phyloP scores from a whole-genome alignment of 2,888 invertebrate genomes.

The Adineta ricciae region DNA sequence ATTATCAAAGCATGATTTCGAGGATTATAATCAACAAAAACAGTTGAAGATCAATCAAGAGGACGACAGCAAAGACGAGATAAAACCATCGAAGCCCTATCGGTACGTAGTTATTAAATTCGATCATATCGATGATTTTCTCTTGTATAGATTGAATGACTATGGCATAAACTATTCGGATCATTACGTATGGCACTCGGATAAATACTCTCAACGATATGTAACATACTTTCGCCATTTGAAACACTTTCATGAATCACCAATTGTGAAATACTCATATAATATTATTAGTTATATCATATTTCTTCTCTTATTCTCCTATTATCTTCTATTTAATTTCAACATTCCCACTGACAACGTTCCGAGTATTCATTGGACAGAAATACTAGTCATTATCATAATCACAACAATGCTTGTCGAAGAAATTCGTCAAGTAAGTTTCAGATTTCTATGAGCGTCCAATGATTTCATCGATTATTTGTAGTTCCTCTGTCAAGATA shows the following conservation, averaged over 20 bases:
- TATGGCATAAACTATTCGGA: background rate
- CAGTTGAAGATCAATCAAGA: background rate
- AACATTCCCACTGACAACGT: conserved; percentile 36
- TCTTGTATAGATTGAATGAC: background rate
- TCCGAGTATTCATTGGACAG: conserved; percentile 35
- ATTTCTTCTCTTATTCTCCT: conserved; percentile 44
- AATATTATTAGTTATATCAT: conserved; percentile 39
- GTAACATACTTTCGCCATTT: background rate
- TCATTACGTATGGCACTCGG: background rate
- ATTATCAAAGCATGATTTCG: background rate
- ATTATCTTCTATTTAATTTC: conserved; percentile 44
- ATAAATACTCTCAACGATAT: background rate
- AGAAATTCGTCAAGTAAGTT: conserved; percentile 44
- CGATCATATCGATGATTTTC: no score
- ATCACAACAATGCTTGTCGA: conserved; percentile 43
- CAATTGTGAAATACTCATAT: background rate
- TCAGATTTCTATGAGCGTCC: background rate
- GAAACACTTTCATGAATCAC: conserved; percentile 16
- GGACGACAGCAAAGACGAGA: background rate
- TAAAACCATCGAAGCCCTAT: background rate
- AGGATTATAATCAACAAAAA: background rate
- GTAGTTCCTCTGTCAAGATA: background rate
- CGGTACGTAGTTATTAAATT: background rate
- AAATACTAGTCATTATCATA: conserved; percentile 39
- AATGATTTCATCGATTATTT: background rate